A percentile compares a stretch with the other conserved stretches of the same genome.
These are phyloP conservation scores for Syrrhaptes paradoxus DNA, from an alignment of 2,113 vertebrate genomes.

Conservation along the genomic window DNA sequence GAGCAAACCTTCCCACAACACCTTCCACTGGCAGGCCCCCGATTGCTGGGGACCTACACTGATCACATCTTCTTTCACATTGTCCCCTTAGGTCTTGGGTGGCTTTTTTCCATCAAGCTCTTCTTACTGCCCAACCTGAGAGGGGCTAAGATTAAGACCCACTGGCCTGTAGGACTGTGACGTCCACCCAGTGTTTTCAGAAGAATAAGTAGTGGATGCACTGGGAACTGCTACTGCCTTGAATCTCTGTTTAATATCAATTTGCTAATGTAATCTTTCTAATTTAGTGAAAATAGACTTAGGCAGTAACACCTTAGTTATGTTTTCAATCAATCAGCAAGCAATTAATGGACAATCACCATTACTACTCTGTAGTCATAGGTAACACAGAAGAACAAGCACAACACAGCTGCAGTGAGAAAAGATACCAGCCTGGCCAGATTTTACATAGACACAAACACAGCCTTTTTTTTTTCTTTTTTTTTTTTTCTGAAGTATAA, in stretches of 20 bases:
- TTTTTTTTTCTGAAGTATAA: neutral
- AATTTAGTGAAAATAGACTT: neutral
- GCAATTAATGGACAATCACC: neutral
- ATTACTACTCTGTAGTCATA: neutral
- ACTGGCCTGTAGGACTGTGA: neutral
- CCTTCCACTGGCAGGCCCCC: neutral
- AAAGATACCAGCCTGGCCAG: neutral
- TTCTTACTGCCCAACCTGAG: neutral
- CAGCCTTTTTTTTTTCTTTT: accelerated
- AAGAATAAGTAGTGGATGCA: neutral
- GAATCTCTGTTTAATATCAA: neutral
- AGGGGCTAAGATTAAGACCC: neutral
- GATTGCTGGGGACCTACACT: neutral
- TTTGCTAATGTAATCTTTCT: neutral
- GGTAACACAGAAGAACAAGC: neutral
- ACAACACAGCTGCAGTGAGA: neutral
- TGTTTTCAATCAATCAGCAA: neutral
- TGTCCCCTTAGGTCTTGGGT: neutral
- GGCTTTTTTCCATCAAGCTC: neutral
- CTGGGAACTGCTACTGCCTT: neutral
- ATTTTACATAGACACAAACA: neutral
- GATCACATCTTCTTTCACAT: neutral
- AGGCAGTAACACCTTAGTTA: neutral
- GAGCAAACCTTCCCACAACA: accelerated
- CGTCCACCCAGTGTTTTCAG: neutral